These are phyloP conservation scores for Tachuris rubrigastra DNA, from an alignment of 2,113 vertebrate genomes.

Conservation along the genomic window DNA sequence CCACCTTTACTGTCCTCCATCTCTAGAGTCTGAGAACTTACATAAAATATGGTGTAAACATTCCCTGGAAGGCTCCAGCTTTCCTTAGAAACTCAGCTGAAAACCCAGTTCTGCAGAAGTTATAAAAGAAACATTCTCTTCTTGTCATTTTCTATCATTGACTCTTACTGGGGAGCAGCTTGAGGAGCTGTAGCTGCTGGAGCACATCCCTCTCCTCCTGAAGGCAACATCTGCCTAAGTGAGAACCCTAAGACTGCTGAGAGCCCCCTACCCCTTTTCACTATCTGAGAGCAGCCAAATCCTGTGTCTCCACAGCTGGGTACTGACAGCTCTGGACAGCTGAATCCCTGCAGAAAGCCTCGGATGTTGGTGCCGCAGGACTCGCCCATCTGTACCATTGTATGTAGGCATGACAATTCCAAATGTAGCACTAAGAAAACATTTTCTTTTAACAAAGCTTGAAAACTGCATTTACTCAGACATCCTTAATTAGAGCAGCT, in stretches of 20 bases:
- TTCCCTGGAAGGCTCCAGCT: neutral
- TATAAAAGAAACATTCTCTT: neutral
- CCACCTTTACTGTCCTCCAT: neutral
- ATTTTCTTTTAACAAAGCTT: slow-evolving; percentile 18
- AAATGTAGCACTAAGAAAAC: neutral
- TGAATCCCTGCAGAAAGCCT: neutral
- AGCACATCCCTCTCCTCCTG: neutral
- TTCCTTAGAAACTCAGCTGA: neutral
- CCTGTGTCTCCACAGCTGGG: neutral
- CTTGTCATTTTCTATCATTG: neutral
- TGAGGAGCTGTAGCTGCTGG: neutral
- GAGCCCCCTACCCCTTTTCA: neutral
- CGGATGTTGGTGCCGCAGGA: neutral
- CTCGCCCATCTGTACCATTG: neutral
- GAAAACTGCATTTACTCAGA: slow-evolving; percentile 27
- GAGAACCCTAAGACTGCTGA: neutral
- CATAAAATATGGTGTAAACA: neutral
- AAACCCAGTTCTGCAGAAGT: neutral
- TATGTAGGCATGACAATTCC: neutral
- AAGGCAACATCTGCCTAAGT: neutral
- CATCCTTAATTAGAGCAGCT: slow-evolving; percentile 51
- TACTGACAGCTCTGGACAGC: slow-evolving; percentile 39
- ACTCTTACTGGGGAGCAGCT: neutral
- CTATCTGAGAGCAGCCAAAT: neutral
- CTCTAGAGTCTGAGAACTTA: neutral